Percentiles rank a stretch among this genome's conserved stretches.
Evolutionary conservation across 2,797 vertebrate species (phyloP).

Genomic region (Euthynnus affinis): DNA sequence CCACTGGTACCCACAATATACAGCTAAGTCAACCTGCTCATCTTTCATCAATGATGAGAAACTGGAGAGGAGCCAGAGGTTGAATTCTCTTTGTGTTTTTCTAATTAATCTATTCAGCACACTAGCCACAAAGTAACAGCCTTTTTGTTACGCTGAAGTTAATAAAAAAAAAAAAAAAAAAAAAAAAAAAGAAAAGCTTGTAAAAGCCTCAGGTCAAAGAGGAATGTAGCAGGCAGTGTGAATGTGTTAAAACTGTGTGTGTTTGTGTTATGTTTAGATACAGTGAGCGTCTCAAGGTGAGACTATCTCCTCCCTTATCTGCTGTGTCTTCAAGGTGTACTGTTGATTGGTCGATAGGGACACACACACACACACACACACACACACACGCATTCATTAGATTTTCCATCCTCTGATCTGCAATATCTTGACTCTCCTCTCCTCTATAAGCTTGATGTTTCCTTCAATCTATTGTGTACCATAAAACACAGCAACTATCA

Average conservation of each 20-base stretch:
- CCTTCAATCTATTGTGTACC: not conserved
- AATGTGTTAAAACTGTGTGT: constrained; percentile 3
- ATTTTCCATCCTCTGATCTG: constrained; percentile 24
- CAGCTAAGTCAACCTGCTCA: constrained; percentile 32
- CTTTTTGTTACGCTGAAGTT: constrained; percentile 62
- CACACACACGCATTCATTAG: constrained; percentile 34
- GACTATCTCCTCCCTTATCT: constrained; percentile 75
- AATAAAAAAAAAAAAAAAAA: constrained; percentile 26
- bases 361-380: constrained; percentile 30
- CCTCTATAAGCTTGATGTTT: not conserved
- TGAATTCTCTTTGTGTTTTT: constrained; percentile 69
- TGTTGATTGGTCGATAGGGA: constrained; percentile 71
- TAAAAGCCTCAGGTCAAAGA: constrained; percentile 52
- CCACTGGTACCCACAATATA: not conserved
- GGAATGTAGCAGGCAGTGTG: constrained; percentile 14
- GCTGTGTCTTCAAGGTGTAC: constrained; percentile 79
- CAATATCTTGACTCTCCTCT: constrained; percentile 16
- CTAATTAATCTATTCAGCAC: constrained; percentile 69
- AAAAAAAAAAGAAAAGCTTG: constrained; percentile 20
- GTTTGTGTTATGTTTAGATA: constrained; percentile 49
- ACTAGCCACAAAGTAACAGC: constrained; percentile 47
- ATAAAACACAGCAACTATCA: not conserved
- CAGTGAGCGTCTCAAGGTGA: constrained; percentile 79
- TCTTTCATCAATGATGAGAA: constrained; percentile 51
- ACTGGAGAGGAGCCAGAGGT: constrained; percentile 65